Percentiles rank a stretch among this genome's conserved stretches.
Conservation (phyloP, 2,113 vertebrate species). For the Guaruba guarouba region DNA sequence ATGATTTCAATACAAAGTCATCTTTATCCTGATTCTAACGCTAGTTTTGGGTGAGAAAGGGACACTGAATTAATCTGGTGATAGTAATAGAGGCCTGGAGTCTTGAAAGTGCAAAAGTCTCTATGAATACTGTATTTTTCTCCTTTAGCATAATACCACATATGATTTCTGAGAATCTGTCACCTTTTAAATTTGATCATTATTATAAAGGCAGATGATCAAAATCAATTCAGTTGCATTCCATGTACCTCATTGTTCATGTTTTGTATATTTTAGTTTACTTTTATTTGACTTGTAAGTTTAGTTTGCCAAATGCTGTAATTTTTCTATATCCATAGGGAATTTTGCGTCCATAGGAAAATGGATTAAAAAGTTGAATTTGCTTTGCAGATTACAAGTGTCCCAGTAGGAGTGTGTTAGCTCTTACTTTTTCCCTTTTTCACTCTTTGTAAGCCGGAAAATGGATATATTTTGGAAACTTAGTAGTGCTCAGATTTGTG, state of each 20-base stretch:
- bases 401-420: too few species aligned
- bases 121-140: neutral
- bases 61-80: neutral
- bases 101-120: neutral
- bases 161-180: neutral
- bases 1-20: neutral
- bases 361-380: neutral
- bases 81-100: neutral
- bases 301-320: neutral
- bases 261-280: neutral
- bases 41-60: neutral
- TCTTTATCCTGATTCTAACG: neutral
- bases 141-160: neutral
- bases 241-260: neutral
- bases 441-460: neutral
- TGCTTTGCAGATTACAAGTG: neutral
- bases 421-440: neutral
- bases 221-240: neutral
- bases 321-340: neutral
- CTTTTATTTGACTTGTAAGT: neutral
- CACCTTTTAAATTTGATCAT: neutral
- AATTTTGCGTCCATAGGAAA: neutral
- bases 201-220: neutral
- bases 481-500: neutral
- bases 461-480: neutral